A percentile compares a stretch with the other conserved stretches of the same genome.
These are phyloP conservation scores for Mirounga angustirostris DNA, from an alignment of 2,113 vertebrate genomes.

Conservation along the genomic window DNA sequence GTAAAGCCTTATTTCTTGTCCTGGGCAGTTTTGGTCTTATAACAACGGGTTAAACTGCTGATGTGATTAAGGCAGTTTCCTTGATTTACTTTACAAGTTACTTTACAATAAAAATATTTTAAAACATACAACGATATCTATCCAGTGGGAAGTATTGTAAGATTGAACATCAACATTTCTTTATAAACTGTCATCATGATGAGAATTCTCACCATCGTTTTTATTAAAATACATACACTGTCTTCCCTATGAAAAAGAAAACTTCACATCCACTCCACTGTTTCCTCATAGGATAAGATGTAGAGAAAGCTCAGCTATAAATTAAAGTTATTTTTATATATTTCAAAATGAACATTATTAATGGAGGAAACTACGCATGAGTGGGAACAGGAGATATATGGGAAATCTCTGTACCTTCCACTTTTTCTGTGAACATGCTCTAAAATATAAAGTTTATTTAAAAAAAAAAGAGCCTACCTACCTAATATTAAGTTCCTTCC, in stretches of 20 bases:
- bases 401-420: not conserved
- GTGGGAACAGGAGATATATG: not conserved
- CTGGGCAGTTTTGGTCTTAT: not conserved
- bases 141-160: not conserved
- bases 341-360: slow-evolving; percentile 18
- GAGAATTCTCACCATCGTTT: not conserved
- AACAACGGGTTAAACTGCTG: not conserved
- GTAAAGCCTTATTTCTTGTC: not conserved
- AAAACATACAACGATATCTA: not conserved
- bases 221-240: not conserved
- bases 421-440: not conserved
- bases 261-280: not conserved
- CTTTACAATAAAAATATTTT: not conserved
- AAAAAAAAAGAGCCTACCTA: not conserved
- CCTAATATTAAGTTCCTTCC: not conserved
- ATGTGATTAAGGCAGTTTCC: slow-evolving; percentile 9
- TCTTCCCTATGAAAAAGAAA: slow-evolving; percentile 43
- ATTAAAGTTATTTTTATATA: not conserved
- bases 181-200: slow-evolving; percentile 4
- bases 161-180: slow-evolving; percentile 17
- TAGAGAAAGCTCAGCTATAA: not conserved
- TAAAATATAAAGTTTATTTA: not conserved
- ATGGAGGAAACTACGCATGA: not conserved
- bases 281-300: slow-evolving; percentile 10
- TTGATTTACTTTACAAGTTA: not conserved